phyloP scores from a whole-genome alignment of 2,113 vertebrate genomes.

The Siniperca knerii region DNA sequence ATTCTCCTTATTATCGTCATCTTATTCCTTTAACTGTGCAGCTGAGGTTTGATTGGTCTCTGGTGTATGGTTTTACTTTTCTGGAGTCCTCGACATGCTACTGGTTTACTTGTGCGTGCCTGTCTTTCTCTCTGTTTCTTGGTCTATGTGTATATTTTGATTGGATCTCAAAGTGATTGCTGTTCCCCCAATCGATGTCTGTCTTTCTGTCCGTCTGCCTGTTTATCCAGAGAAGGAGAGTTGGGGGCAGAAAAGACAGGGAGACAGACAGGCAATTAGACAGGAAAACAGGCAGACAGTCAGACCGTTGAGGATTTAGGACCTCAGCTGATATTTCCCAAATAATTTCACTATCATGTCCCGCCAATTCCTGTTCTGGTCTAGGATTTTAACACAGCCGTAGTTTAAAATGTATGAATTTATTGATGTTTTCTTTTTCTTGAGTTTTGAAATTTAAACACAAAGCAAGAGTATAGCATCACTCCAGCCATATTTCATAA shows the following conservation, averaged over 20 bases:
- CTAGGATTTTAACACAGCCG: neutral
- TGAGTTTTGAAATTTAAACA: slow-evolving; percentile 38
- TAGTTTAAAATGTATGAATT: neutral
- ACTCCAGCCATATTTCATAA: slow-evolving; percentile 33
- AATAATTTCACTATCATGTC: neutral
- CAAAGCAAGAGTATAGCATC: slow-evolving; percentile 24
- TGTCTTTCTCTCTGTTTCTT: slow-evolving; percentile 1
- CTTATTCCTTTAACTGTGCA: slow-evolving; percentile 19
- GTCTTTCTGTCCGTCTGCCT: slow-evolving; percentile 11
- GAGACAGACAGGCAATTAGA: slow-evolving; percentile 10
- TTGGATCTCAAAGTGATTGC: slow-evolving; percentile 14
- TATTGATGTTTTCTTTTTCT: slow-evolving; percentile 8
- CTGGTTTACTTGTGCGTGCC: slow-evolving; percentile 6
- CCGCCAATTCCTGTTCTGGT: neutral
- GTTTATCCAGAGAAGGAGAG: slow-evolving; percentile 4
- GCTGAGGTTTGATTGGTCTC: slow-evolving; percentile 45
- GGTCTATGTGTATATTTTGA: neutral
- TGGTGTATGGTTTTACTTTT: slow-evolving; percentile 33
- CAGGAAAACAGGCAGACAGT: slow-evolving; percentile 35
- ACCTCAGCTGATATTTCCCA: slow-evolving; percentile 6
- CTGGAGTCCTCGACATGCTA: slow-evolving; percentile 1
- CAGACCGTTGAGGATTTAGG: neutral
- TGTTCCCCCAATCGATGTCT: slow-evolving; percentile 17
- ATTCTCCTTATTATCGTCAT: slow-evolving; percentile 20
- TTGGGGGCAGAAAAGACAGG: slow-evolving; percentile 10